Evolutionary conservation across 1,140 invertebrate species (phyloP).

Genomic region (Formica selysi): DNA sequence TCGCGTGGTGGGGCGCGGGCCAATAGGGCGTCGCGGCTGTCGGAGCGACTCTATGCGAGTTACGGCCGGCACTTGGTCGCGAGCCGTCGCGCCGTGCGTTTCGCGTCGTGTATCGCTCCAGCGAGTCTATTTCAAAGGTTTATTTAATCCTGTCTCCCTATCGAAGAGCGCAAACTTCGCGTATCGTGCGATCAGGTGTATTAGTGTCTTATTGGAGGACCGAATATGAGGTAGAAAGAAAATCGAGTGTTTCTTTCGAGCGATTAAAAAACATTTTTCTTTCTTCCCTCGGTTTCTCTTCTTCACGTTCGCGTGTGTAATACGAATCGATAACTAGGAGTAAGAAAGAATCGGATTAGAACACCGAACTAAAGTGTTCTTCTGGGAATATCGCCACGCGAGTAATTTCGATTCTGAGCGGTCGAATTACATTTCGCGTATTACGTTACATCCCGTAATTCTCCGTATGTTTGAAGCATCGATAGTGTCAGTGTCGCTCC

Average conservation of each 20-base stretch:
- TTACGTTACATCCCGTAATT: neutral
- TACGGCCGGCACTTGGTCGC: slow-evolving; percentile 76
- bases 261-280: neutral
- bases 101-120: neutral
- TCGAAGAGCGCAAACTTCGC: neutral
- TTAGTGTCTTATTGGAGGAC: neutral
- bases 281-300: neutral
- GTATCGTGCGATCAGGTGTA: neutral
- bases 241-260: neutral
- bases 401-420: slow-evolving; percentile 6
- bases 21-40: slow-evolving; percentile 72
- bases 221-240: neutral
- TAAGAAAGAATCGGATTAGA: neutral
- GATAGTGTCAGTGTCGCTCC: slow-evolving; percentile 38
- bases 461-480: neutral
- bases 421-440: neutral
- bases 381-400: slow-evolving; percentile 10
- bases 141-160: neutral
- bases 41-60: slow-evolving; percentile 48
- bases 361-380: slow-evolving; percentile 5
- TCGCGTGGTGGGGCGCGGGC: slow-evolving; percentile 67
- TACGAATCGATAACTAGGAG: slow-evolving; percentile 14
- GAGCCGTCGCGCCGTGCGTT: slow-evolving; percentile 69
- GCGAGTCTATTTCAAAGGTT: neutral
- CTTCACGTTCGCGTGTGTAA: slow-evolving; percentile 17